Conservation (phyloP, 2,797 vertebrate species). For the Sebastes wilsoni region DNA sequence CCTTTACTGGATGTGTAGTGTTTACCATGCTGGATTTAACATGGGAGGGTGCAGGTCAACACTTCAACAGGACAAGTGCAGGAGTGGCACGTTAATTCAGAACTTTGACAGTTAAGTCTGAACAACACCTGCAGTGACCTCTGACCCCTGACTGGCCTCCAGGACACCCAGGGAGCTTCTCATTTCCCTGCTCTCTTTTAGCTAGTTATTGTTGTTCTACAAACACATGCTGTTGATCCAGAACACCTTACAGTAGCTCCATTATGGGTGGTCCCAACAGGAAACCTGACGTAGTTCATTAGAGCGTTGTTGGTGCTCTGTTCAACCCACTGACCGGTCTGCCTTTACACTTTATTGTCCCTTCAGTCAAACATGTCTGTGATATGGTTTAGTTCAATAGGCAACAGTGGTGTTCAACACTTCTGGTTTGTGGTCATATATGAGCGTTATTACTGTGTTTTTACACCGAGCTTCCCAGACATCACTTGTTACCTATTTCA, state of each 20-base stretch:
- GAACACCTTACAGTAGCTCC: slow-evolving; percentile 33
- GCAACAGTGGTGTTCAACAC: neutral
- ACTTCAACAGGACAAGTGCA: too few species aligned
- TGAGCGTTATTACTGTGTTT: neutral
- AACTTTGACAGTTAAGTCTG: slow-evolving; percentile 14
- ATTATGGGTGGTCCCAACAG: slow-evolving; percentile 53
- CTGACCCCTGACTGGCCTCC: slow-evolving; percentile 14
- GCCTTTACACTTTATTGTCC: neutral
- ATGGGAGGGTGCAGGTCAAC: too few species aligned
- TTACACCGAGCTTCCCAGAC: neutral
- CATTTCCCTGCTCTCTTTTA: slow-evolving; percentile 11
- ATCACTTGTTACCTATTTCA: too few species aligned
- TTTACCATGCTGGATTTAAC: too few species aligned
- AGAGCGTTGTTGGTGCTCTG: neutral
- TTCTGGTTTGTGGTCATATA: neutral
- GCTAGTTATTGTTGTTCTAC: neutral
- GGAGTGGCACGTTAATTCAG: neutral
- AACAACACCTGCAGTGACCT: slow-evolving; percentile 58
- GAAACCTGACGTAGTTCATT: neutral
- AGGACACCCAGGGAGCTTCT: slow-evolving; percentile 62
- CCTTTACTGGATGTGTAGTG: too few species aligned
- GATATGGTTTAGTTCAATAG: neutral
- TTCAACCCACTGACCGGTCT: neutral
- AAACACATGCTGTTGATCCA: slow-evolving; percentile 50
- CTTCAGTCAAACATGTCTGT: neutral